Percentiles rank a stretch among this genome's conserved stretches.
Evolutionary conservation across 2,888 invertebrate species (phyloP).

Genomic region (Oeneis ivallda): DNA sequence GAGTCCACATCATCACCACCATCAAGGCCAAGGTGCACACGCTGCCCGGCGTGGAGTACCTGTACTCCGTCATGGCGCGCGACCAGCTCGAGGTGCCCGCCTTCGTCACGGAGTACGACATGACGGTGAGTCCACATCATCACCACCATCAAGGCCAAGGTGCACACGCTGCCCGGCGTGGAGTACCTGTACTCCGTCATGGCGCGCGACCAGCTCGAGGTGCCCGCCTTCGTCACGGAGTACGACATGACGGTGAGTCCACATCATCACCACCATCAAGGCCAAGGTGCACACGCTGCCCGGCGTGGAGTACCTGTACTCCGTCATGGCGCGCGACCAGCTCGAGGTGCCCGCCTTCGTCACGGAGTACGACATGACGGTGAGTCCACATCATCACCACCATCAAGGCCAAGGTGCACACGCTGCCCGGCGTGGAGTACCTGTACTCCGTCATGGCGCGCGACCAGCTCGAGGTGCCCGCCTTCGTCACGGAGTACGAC

Average conservation of each 20-base stretch:
- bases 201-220: conserved; percentile 95
- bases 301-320: conserved; percentile 95
- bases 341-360: conserved; percentile 97
- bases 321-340: conserved; percentile 94
- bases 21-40: conserved; percentile 97
- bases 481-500: conserved; percentile 97
- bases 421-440: conserved; percentile 94
- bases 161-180: conserved; percentile 94
- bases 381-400: conserved; percentile 75
- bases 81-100: conserved; percentile 97
- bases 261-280: conserved; percentile 85
- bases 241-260: conserved; percentile 95
- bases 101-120: conserved; percentile 97
- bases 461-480: conserved; percentile 96
- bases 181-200: conserved; percentile 96
- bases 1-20: conserved; percentile 64
- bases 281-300: conserved; percentile 95
- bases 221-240: conserved; percentile 97
- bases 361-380: conserved; percentile 97
- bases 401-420: conserved; percentile 96
- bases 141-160: conserved; percentile 92
- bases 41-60: conserved; percentile 94
- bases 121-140: conserved; percentile 86
- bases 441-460: conserved; percentile 95
- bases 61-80: conserved; percentile 94